Evolutionary conservation across 2,113 vertebrate genomes (phyloP).

Genomic region (Dicaeum eximium): DNA sequence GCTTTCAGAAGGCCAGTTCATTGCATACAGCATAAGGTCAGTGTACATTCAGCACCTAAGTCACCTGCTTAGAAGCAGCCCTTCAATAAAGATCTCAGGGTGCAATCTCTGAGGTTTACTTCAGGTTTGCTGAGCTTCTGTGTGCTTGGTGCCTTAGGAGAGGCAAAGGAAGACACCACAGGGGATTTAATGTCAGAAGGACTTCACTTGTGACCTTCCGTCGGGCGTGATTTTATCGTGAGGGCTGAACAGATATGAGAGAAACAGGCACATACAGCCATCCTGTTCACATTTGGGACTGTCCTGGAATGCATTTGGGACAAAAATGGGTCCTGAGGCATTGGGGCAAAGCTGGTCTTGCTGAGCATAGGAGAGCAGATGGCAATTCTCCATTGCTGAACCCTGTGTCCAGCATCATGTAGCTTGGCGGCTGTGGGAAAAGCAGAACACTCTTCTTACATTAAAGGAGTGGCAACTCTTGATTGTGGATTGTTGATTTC

Average conservation of each 20-base stretch:
- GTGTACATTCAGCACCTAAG: not conserved
- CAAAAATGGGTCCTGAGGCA: not conserved
- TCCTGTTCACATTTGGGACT: not conserved
- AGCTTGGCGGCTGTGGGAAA: not conserved
- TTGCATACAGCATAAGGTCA: not conserved
- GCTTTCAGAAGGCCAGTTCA: not conserved
- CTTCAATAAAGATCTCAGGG: fast-evolving
- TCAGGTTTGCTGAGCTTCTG: not conserved
- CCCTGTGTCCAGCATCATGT: not conserved
- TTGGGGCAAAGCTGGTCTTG: not conserved
- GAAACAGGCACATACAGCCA: fast-evolving
- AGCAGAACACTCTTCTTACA: not conserved
- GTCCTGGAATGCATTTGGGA: not conserved
- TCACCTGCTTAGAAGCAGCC: not conserved
- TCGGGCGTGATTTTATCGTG: not conserved
- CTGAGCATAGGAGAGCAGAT: not conserved
- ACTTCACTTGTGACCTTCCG: not conserved
- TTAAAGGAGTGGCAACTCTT: not conserved
- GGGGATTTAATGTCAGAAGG: not conserved
- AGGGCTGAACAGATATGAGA: not conserved
- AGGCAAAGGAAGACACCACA: not conserved
- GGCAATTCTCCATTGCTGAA: fast-evolving
- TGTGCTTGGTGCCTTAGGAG: not conserved
- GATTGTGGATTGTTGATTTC: not conserved
- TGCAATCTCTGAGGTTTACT: not conserved